Evolutionary conservation across 2,888 invertebrate genomes (phyloP).

Genomic region (Spicauda simplicius): DNA sequence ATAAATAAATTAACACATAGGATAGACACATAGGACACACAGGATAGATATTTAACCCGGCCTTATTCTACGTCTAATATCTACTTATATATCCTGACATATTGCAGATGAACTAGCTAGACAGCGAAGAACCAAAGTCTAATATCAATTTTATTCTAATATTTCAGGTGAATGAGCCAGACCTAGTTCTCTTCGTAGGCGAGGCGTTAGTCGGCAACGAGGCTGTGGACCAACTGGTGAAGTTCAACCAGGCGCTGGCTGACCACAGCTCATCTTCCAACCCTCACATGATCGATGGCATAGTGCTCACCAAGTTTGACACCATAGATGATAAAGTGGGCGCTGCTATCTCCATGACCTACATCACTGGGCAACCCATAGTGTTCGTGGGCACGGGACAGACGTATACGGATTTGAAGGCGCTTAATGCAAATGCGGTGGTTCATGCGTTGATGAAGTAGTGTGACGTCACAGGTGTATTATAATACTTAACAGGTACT

Average conservation of each 20-base stretch:
- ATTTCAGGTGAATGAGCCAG: slow-evolving; percentile 94
- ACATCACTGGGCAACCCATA: slow-evolving; percentile 99
- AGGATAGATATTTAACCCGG: too few relatives aligned
- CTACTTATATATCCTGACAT: too few relatives aligned
- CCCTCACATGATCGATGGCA: slow-evolving; percentile 98
- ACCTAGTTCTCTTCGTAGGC: slow-evolving; percentile 99
- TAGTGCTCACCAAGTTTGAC: slow-evolving; percentile 99
- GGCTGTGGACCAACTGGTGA: slow-evolving; percentile 99
- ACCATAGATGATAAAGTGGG: slow-evolving; percentile 99
- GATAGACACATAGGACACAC: too few relatives aligned
- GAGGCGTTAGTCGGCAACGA: slow-evolving; percentile 99
- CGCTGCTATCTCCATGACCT: slow-evolving; percentile 99
- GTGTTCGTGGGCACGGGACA: slow-evolving; percentile 99
- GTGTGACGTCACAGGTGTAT: neutral
- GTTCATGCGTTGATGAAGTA: slow-evolving; percentile 98
- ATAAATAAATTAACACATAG: too few relatives aligned
- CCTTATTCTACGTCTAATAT: too few relatives aligned
- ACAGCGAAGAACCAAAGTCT: too few relatives aligned
- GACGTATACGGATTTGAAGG: slow-evolving; percentile 98
- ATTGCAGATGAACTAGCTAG: too few relatives aligned
- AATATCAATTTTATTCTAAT: too few relatives aligned
- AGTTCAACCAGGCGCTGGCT: slow-evolving; percentile 99
- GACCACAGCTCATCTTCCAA: slow-evolving; percentile 92
- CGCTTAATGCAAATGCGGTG: slow-evolving; percentile 97
- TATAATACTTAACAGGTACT: too few relatives aligned